phyloP scores from a whole-genome alignment of 2,113 vertebrate species.

The Elephantulus edwardii region DNA sequence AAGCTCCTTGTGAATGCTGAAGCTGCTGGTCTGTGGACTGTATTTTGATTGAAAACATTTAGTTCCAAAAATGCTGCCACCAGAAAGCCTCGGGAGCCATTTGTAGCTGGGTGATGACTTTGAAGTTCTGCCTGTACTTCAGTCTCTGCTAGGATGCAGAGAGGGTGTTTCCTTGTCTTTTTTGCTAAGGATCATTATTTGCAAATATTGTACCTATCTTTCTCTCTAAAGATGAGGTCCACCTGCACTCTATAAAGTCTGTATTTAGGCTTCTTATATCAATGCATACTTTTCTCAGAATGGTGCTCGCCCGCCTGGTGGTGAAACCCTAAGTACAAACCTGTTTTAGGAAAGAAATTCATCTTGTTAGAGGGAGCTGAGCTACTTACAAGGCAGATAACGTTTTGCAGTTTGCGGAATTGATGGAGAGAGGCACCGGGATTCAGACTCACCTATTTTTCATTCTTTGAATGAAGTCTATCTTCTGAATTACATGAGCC shows the following conservation, averaged over 20 bases:
- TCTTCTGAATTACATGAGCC: constrained; percentile 77
- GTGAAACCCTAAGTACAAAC: constrained; percentile 3
- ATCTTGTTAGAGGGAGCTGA: constrained; percentile 54
- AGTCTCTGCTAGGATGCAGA: not conserved
- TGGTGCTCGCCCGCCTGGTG: not conserved
- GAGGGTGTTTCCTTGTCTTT: not conserved
- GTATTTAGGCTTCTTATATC: not conserved
- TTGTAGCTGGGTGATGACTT: not conserved
- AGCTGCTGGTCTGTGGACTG: not conserved
- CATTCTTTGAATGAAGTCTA: constrained; percentile 78
- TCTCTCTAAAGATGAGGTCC: not conserved
- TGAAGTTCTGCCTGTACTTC: not conserved
- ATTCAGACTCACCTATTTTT: constrained; percentile 72
- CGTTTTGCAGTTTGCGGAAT: constrained; percentile 57
- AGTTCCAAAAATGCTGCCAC: accelerated
- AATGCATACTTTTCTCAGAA: not conserved
- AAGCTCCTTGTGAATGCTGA: no score
- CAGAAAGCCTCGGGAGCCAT: not conserved
- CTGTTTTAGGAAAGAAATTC: constrained; percentile 62
- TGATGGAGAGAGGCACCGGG: constrained; percentile 62
- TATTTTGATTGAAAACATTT: not conserved
- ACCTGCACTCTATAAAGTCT: not conserved
- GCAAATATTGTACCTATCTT: not conserved
- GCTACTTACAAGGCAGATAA: constrained; percentile 73
- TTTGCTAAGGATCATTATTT: not conserved